Conservation (phyloP, 1,140 invertebrate genomes). For the Periplaneta americana region DNA sequence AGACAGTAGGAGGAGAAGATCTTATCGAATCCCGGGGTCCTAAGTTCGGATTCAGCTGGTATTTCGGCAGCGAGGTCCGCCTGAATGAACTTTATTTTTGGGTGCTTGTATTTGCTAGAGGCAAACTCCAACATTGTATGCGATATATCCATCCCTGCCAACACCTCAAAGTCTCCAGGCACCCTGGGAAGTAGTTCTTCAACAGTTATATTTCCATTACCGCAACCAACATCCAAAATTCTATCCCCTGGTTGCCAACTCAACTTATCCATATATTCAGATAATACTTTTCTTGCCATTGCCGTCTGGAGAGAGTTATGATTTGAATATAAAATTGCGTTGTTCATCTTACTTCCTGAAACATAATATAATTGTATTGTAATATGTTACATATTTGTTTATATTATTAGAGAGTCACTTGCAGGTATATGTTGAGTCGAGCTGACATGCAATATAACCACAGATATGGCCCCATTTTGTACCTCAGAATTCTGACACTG, state of each 20-base stretch:
- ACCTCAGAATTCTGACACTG: too few relatives aligned
- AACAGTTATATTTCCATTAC: conserved; percentile 66
- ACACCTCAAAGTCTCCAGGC: conserved; percentile 31
- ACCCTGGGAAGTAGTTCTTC: conserved; percentile 58
- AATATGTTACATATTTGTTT: too few relatives aligned
- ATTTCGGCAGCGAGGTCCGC: conserved; percentile 54
- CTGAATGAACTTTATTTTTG: conserved; percentile 45
- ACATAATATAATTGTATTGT: too few relatives aligned
- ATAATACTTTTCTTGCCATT: not conserved
- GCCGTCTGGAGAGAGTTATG: not conserved
- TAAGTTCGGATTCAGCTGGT: not conserved
- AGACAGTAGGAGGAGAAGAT: conserved; percentile 75
- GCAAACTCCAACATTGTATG: conserved; percentile 35
- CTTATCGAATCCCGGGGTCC: conserved; percentile 49
- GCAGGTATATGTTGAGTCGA: too few relatives aligned
- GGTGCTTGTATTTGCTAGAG: conserved; percentile 25
- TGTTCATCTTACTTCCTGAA: too few relatives aligned
- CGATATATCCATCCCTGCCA: conserved; percentile 34
- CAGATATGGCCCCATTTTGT: too few relatives aligned
- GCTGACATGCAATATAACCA: too few relatives aligned
- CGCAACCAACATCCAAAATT: conserved; percentile 71
- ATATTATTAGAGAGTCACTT: too few relatives aligned
- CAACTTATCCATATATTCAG: not conserved
- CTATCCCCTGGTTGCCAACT: not conserved
- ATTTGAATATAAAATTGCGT: too few relatives aligned